A percentile compares a stretch with the other conserved stretches of the same genome.
Evolutionary conservation across 1,140 invertebrate genomes (phyloP).

Genomic region (Grapholita molesta): DNA sequence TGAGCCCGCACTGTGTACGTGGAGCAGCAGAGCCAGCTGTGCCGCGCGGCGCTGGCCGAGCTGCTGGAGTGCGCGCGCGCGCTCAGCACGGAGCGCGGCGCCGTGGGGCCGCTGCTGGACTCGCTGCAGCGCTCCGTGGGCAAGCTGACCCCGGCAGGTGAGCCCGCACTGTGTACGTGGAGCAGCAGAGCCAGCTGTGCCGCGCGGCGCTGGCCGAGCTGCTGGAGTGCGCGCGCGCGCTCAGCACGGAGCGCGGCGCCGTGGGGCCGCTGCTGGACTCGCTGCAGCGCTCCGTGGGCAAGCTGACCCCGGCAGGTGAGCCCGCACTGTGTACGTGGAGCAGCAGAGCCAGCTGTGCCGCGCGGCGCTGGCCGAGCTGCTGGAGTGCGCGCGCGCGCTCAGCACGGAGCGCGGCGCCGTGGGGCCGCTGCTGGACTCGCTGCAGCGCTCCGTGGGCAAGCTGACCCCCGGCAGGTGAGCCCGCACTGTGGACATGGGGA

Average conservation of each 20-base stretch:
- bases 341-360: too few species aligned
- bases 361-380: too few species aligned
- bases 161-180: conserved; percentile 89
- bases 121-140: too few species aligned
- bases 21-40: too few species aligned
- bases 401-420: conserved; percentile 83
- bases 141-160: too few species aligned
- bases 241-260: conserved; percentile 92
- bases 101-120: too few species aligned
- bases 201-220: conserved; percentile 91
- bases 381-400: too few species aligned
- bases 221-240: conserved; percentile 87
- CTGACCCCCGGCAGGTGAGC: conserved; percentile 83
- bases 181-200: conserved; percentile 88
- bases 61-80: too few species aligned
- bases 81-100: too few species aligned
- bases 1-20: conserved; percentile 28
- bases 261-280: conserved; percentile 93
- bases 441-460: conserved; percentile 90
- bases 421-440: conserved; percentile 92
- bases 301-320: conserved; percentile 85
- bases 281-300: conserved; percentile 90
- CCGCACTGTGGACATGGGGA: too few species aligned
- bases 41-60: too few species aligned
- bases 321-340: too few species aligned